These are phyloP conservation scores for Enteromius argenteus DNA, from an alignment of 2,797 vertebrate species.

Conservation along the genomic window DNA sequence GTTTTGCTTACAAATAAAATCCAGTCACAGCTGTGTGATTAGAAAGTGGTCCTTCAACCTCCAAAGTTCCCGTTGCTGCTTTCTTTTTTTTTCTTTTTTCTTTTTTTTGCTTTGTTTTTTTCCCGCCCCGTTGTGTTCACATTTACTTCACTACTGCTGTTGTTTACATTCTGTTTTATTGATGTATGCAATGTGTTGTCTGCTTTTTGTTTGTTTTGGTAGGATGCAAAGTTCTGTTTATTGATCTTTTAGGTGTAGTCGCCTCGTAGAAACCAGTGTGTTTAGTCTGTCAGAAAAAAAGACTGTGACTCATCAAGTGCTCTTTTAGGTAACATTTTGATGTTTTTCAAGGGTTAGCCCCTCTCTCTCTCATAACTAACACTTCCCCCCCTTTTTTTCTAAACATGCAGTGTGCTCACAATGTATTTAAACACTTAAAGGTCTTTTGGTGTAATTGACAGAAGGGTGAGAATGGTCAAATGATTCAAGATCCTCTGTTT, in stretches of 20 bases:
- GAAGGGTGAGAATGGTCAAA: neutral
- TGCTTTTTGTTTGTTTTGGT: slow-evolving; percentile 57
- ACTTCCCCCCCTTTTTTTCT: neutral
- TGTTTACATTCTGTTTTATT: slow-evolving; percentile 42
- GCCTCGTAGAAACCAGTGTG: slow-evolving; percentile 53
- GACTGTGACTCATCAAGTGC: slow-evolving; percentile 67
- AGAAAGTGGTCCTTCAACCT: slow-evolving; percentile 20
- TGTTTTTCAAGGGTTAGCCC: slow-evolving; percentile 27
- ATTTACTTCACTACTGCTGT: slow-evolving; percentile 39
- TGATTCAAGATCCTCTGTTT: neutral
- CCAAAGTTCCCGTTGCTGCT: slow-evolving; percentile 22
- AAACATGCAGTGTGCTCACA: slow-evolving; percentile 22
- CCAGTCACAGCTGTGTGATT: slow-evolving; percentile 34
- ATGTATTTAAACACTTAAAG: slow-evolving; percentile 9
- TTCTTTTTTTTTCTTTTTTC: neutral
- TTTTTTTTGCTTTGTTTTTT: neutral
- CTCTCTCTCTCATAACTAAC: neutral
- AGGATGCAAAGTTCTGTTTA: slow-evolving; percentile 53
- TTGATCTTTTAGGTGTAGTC: slow-evolving; percentile 47
- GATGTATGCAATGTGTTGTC: slow-evolving; percentile 47
- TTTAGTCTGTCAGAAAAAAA: slow-evolving; percentile 55
- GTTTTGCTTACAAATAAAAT: slow-evolving; percentile 40
- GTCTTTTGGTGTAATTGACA: neutral
- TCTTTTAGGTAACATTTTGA: slow-evolving; percentile 52
- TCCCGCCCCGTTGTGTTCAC: neutral